These are phyloP conservation scores for Gymnopithys bicolor DNA, from an alignment of 2,797 vertebrate species.

Conservation along the genomic window DNA sequence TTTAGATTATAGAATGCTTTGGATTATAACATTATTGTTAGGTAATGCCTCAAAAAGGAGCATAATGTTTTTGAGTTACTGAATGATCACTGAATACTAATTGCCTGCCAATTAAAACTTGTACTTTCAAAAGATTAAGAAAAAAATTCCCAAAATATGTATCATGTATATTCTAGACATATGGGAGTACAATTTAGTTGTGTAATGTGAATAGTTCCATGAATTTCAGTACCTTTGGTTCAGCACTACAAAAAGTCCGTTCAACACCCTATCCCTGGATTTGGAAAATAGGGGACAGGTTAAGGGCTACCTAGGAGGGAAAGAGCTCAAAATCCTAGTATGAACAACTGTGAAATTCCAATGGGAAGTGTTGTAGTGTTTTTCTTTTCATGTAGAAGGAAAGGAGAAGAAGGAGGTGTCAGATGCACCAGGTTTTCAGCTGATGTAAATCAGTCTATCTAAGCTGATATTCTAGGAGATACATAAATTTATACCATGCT, in stretches of 20 bases:
- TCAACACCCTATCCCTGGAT: rapidly evolving
- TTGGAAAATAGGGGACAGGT: not conserved
- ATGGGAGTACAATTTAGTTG: not conserved
- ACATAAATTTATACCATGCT: not conserved
- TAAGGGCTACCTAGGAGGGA: not conserved
- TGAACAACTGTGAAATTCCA: not conserved
- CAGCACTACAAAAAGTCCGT: not conserved
- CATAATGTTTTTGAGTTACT: not conserved
- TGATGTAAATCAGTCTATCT: not conserved
- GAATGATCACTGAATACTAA: not conserved
- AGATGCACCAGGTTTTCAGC: not conserved
- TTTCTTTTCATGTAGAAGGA: not conserved
- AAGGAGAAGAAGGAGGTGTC: not conserved
- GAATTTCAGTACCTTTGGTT: not conserved
- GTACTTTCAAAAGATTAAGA: not conserved
- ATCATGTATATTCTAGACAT: not conserved
- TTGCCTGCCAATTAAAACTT: not conserved
- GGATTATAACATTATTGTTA: not conserved
- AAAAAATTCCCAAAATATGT: not conserved
- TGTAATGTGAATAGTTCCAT: not conserved
- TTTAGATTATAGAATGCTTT: not conserved
- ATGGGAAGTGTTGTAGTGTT: not conserved
- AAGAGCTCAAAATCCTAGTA: not conserved
- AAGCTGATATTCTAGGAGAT: not conserved
- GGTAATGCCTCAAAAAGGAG: not conserved